These are phyloP conservation scores for Atractosteus spatula DNA, from an alignment of 2,113 vertebrate species.

Conservation along the genomic window DNA sequence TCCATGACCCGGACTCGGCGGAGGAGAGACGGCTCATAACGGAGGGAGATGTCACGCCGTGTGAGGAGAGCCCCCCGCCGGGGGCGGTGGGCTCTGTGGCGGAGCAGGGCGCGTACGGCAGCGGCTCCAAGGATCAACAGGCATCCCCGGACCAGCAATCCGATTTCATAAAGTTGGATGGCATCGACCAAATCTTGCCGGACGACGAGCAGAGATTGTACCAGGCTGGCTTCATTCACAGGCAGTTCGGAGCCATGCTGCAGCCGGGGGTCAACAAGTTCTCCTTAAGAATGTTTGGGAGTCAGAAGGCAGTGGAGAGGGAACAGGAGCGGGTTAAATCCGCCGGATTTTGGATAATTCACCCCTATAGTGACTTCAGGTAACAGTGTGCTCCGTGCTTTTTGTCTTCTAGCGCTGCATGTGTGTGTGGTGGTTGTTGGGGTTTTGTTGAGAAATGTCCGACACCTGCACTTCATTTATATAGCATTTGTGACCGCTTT, in stretches of 20 bases:
- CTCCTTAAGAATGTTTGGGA: constrained; percentile 98
- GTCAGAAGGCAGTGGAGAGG: constrained; percentile 96
- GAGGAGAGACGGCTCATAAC: constrained; percentile 89
- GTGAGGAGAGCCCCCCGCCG: constrained; percentile 71
- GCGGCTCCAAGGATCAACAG: constrained; percentile 49
- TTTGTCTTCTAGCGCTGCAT: constrained; percentile 9
- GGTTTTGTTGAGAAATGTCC: too few species aligned
- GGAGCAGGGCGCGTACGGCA: constrained; percentile 62
- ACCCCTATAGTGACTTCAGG: constrained; percentile 99
- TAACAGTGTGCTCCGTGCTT: constrained; percentile 53
- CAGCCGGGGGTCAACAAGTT: constrained; percentile 99
- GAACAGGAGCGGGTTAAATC: constrained; percentile 97
- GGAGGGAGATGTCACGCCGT: constrained; percentile 78
- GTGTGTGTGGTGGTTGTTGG: neutral
- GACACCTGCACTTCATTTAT: too few species aligned
- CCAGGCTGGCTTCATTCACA: constrained; percentile 93
- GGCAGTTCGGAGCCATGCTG: constrained; percentile 94
- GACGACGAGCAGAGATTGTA: constrained; percentile 86
- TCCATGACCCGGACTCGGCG: constrained; percentile 81
- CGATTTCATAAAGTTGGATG: constrained; percentile 84
- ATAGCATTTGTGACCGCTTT: too few species aligned
- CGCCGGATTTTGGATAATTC: constrained; percentile 98
- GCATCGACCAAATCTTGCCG: constrained; percentile 84
- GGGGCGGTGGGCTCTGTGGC: constrained; percentile 72
- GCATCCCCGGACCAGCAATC: constrained; percentile 66